These are phyloP conservation scores for Varroa destructor DNA, from an alignment of 1,140 invertebrate genomes.

Conservation along the genomic window DNA sequence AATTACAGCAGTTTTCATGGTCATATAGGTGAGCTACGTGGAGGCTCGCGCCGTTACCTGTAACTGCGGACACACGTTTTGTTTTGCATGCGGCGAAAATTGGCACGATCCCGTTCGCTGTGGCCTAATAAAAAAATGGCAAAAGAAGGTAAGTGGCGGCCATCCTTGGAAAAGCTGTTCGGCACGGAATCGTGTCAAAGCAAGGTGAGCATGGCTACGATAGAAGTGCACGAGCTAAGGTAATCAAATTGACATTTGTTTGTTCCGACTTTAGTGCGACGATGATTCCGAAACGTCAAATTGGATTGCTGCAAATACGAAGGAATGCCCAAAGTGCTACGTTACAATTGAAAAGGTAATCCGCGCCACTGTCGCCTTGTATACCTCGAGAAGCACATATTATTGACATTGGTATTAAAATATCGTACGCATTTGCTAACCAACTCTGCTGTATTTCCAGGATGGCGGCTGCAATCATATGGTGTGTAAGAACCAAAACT, in stretches of 20 bases:
- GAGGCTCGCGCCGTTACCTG: conserved; percentile 86
- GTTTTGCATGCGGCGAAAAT: conserved; percentile 90
- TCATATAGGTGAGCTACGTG: conserved; percentile 49
- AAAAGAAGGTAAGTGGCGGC: conserved; percentile 57
- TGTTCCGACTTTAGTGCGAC: conserved; percentile 52
- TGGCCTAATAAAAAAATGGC: conserved; percentile 81
- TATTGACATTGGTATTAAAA: background rate
- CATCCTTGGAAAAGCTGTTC: too few species aligned
- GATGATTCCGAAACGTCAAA: conserved; percentile 98
- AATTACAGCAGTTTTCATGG: too few species aligned
- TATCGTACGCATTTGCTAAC: conserved; percentile 33
- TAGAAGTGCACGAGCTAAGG: too few species aligned
- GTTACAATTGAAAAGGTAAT: conserved; percentile 78
- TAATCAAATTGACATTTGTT: too few species aligned
- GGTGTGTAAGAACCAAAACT: conserved; percentile 97
- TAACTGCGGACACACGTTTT: conserved; percentile 82
- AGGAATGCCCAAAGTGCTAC: conserved; percentile 96
- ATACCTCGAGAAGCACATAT: background rate
- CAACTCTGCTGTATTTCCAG: conserved; percentile 36
- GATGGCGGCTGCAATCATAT: conserved; percentile 99
- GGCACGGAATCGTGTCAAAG: too few species aligned
- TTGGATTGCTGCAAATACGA: conserved; percentile 98
- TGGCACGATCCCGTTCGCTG: conserved; percentile 99
- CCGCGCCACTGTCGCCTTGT: background rate
- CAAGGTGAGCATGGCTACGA: too few species aligned